Evolutionary conservation across 2,888 invertebrate genomes (phyloP), one percentile per base, ranked within the genome.

Genomic region (Apamea crenata): DNA sequence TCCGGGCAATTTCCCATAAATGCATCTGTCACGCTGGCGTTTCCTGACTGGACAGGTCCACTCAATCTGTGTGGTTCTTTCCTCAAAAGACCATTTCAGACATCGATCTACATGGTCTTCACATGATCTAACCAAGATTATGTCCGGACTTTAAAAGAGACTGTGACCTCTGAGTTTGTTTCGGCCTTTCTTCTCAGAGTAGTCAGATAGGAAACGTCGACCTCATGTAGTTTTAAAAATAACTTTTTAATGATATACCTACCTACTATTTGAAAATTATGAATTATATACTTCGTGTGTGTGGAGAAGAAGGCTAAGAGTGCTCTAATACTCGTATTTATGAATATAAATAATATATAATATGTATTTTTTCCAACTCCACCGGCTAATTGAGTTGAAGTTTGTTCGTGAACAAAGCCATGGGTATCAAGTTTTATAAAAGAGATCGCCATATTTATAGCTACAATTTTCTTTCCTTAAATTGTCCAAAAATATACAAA

Each of bases 251-350:
- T 44, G 18, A 72, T 40, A 40, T n/a, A n/a, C n/a, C n/a, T n/a
- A n/a, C n/a, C n/a, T n/a, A n/a, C n/a, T n/a, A n/a, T n/a, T n/a
- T n/a, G n/a, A n/a, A n/a, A n/a, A n/a, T n/a, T n/a, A n/a, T n/a
- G n/a, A n/a, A n/a, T n/a, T n/a, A n/a, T n/a, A n/a, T 65, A 21
- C 1, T 72, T 29, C 18, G 29, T 29, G 32, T 3, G 29, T 72
- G 8, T 12, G 4, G 0, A 50, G 32, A 29, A 16, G 1, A 10
- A 25, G 6, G 25, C 1, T 8, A 18, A 0, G 25, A 8, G 0
- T 25, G 7, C 25, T 73, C 4, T 50, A 71, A 40, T 25, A n/a
- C n/a, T n/a, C n/a, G n/a, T n/a, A 56, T 47, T 29, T 7, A 59
- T 25, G 53, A 53, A 53, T 18, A 21, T 21, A 25, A 53, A 53